phyloP scores from a whole-genome alignment of 2,888 invertebrate genomes.

The Thera obeliscata region DNA sequence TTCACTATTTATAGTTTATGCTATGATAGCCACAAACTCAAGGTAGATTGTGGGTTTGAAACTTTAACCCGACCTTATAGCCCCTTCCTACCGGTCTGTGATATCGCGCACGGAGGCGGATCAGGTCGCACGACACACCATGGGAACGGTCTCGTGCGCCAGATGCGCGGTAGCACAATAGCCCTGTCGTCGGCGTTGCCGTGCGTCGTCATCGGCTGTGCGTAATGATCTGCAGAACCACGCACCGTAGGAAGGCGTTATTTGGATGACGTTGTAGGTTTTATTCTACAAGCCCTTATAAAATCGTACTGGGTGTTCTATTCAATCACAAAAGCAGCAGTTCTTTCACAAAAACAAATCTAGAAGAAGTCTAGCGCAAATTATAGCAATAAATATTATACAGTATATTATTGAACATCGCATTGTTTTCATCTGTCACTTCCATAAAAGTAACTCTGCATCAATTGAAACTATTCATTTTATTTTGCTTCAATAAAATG shows the following conservation, averaged over 20 bases:
- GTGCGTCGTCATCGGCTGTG: no score
- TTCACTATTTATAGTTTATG: background rate
- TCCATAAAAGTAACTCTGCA: background rate
- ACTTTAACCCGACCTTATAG: no score
- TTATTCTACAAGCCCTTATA: background rate
- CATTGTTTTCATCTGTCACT: background rate
- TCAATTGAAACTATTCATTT: conserved; percentile 1
- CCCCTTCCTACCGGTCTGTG: no score
- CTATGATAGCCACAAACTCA: no score
- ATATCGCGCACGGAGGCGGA: no score
- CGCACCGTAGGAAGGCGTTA: background rate
- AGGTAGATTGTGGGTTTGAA: no score
- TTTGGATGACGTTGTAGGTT: background rate
- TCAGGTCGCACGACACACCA: no score
- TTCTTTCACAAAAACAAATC: background rate
- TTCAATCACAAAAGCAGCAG: background rate
- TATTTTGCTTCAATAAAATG: conserved; percentile 5
- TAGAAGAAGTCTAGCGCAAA: background rate
- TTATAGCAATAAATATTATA: background rate
- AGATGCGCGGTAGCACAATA: no score
- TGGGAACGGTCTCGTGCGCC: no score
- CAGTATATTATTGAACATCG: background rate
- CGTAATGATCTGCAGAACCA: no score
- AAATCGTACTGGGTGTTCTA: background rate
- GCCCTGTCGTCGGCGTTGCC: no score